These are phyloP conservation scores for Entelurus aequoreus DNA, from an alignment of 2,113 vertebrate genomes.

Conservation along the genomic window DNA sequence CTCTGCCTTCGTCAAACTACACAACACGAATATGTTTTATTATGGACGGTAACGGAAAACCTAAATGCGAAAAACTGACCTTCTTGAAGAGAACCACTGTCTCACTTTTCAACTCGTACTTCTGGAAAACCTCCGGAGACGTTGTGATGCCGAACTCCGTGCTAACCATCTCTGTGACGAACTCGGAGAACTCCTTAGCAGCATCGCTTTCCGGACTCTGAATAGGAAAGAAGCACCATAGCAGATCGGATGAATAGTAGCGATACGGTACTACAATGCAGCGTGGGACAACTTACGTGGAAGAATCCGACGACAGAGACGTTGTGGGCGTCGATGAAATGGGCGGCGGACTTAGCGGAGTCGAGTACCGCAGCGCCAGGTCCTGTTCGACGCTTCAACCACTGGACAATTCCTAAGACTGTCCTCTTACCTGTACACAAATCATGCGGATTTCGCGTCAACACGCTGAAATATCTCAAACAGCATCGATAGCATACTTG, in stretches of 20 bases:
- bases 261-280: too few relatives aligned
- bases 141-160: conserved; percentile 73
- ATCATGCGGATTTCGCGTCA: background rate
- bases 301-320: conserved; percentile 83
- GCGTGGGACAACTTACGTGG: conserved; percentile 58
- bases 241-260: background rate
- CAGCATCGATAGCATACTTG: too few relatives aligned
- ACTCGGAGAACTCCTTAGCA: conserved; percentile 62
- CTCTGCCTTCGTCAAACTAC: conserved; percentile 81
- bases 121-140: conserved; percentile 72
- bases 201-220: conserved; percentile 74
- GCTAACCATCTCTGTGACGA: conserved; percentile 64
- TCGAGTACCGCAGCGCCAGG: conserved; percentile 63
- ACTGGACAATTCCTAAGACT: conserved; percentile 67
- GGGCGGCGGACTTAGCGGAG: conserved; percentile 21
- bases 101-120: conserved; percentile 67
- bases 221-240: background rate
- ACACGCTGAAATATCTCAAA: too few relatives aligned
- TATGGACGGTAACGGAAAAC: background rate
- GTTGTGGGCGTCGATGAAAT: conserved; percentile 64
- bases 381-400: conserved; percentile 75
- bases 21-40: conserved; percentile 14
- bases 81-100: conserved; percentile 85
- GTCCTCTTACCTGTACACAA: conserved; percentile 69
- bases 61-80: conserved; percentile 53